Base-by-base conservation (phyloP, 2,888 invertebrate species). In the Diarsia dahlii region DNA sequence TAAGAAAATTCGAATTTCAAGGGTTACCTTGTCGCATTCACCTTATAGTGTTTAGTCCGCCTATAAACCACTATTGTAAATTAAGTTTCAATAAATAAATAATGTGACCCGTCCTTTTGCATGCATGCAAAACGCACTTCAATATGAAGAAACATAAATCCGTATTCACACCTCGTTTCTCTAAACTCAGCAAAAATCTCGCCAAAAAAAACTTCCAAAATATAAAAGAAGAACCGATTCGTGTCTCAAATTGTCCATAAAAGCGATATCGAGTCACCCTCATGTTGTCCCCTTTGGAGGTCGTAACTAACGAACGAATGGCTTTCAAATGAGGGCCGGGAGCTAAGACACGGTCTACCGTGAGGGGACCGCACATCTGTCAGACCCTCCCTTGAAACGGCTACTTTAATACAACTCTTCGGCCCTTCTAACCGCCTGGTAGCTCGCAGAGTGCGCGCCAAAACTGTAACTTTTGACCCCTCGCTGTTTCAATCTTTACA, bases 291-390 rank as follows among this genome's bases (percentile, higher is more conserved):
- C 92, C 90, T 88, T 84, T 80, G 74, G 67, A 90, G 87, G 84
- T 91, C 92, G 92, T 93, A 92, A 92, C 92, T 93, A 94, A 93
- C 93, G 92, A 93, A 91, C 91, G 90, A 92, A 88, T 88, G 84
- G 88, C 84, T 87, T 86, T 87, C 88, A 82, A 88, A 88, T 88
- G 86, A 87, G 87, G 82, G 87, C 85, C 74, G 82, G 85, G 84
- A 80, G 77, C 85, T 78, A 79, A 88, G 87, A 84, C 78, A 80
- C 80, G 85, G 84, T 80, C 82, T 78, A 84, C 81, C 66, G 76
- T 78, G 80, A 87, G 80, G 90, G 90, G 90, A 88, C 83, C 85
- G 82, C 88, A 86, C 90, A 90, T 90, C 90, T 90, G 90, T 89
- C 88, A 88, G 75, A 84, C 78, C 82, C 87, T 87, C 90, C 85